These are phyloP conservation scores for Rambutsinella grinnellia DNA, from an alignment of 2,888 invertebrate genomes.

Conservation along the genomic window DNA sequence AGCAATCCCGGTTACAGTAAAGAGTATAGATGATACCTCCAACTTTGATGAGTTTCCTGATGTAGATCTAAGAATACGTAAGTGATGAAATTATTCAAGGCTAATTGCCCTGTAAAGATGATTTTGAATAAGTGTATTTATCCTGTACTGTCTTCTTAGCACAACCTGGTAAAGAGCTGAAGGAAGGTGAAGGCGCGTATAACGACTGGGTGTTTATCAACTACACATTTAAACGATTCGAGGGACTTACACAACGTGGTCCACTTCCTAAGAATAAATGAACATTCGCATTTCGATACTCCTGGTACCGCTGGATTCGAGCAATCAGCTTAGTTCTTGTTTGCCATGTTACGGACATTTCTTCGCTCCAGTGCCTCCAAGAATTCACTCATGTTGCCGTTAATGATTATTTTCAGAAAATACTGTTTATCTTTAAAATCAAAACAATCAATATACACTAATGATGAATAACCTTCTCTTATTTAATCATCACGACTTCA, in stretches of 20 bases:
- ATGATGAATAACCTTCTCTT: too few relatives aligned
- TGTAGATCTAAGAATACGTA: slow-evolving; percentile 98
- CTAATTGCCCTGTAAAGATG: neutral
- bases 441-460: too few relatives aligned
- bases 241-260: slow-evolving; percentile 74
- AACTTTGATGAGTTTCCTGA: slow-evolving; percentile 99
- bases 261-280: slow-evolving; percentile 62
- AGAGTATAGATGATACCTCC: slow-evolving; percentile 99
- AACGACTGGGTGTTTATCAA: slow-evolving; percentile 99
- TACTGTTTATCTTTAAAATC: too few relatives aligned
- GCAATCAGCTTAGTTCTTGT: too few relatives aligned
- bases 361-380: too few relatives aligned
- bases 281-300: too few relatives aligned
- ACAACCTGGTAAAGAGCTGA: slow-evolving; percentile 81
- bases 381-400: too few relatives aligned
- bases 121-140: too few relatives aligned
- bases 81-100: slow-evolving; percentile 71
- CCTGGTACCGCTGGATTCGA: too few relatives aligned
- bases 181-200: slow-evolving; percentile 91
- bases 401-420: too few relatives aligned
- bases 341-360: too few relatives aligned
- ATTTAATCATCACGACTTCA: too few relatives aligned
- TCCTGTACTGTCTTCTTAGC: slow-evolving; percentile 76
- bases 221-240: slow-evolving; percentile 99
- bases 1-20: slow-evolving; percentile 97